phyloP scores from a whole-genome alignment of 2,113 vertebrate species.

The Paramormyrops kingsleyae region DNA sequence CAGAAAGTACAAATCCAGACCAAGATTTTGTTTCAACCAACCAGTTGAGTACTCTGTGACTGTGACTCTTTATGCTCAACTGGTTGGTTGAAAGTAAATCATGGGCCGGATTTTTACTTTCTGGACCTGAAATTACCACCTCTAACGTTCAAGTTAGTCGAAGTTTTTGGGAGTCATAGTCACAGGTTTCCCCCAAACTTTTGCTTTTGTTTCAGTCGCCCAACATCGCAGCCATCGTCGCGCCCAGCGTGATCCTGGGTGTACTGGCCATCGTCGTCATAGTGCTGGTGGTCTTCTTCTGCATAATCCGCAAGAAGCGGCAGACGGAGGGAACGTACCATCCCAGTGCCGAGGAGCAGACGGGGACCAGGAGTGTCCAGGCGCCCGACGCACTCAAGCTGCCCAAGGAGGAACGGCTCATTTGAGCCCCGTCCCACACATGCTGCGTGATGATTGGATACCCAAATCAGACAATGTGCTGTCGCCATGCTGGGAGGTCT shows the following conservation, averaged over 20 bases:
- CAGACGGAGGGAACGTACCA: constrained; percentile 82
- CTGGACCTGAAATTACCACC: too few relatives aligned
- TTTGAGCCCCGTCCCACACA: constrained; percentile 46
- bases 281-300: constrained; percentile 53
- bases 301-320: constrained; percentile 72
- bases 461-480: neutral
- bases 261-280: constrained; percentile 54
- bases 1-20: too few relatives aligned
- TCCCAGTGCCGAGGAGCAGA: constrained; percentile 80
- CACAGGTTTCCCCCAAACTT: neutral
- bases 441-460: neutral
- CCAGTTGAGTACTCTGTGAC: too few relatives aligned
- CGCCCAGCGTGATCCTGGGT: constrained; percentile 63
- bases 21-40: too few relatives aligned
- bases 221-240: constrained; percentile 69
- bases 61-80: too few relatives aligned
- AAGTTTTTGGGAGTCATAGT: neutral
- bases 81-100: too few relatives aligned
- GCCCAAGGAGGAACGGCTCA: constrained; percentile 84
- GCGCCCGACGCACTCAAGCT: constrained; percentile 69
- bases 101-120: too few relatives aligned
- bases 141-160: neutral
- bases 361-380: constrained; percentile 55
- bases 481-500: neutral
- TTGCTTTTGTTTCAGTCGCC: constrained; percentile 25